A percentile compares a stretch with the other conserved stretches of the same genome.
These are phyloP conservation scores for Semotilus atromaculatus DNA, from an alignment of 2,797 vertebrate genomes.

Conservation along the genomic window DNA sequence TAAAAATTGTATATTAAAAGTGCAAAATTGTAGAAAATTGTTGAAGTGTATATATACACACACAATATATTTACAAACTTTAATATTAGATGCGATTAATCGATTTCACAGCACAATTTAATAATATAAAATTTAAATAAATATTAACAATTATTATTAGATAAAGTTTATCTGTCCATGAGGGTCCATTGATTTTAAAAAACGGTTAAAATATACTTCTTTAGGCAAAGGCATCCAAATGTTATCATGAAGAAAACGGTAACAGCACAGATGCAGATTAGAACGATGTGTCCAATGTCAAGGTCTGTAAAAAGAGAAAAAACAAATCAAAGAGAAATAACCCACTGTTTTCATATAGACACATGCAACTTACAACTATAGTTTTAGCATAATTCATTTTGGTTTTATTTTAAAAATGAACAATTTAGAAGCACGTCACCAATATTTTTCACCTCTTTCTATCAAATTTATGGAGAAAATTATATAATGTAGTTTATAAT, in stretches of 20 bases:
- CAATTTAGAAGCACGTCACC: not conserved
- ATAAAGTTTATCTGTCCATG: not conserved
- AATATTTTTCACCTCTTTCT: not conserved
- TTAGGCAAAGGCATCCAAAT: constrained; percentile 61
- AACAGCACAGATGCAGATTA: constrained; percentile 51
- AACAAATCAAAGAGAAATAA: not conserved
- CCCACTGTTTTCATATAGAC: not conserved
- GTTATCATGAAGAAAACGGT: constrained; percentile 46
- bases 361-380: not conserved
- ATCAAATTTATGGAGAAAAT: not conserved
- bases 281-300: not conserved
- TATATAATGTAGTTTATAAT: not conserved
- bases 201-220: constrained; percentile 65
- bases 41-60: not conserved
- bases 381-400: not conserved
- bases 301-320: constrained; percentile 5
- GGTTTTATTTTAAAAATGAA: not conserved
- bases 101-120: too few species aligned
- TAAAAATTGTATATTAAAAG: not conserved
- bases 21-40: not conserved
- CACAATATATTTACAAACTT: not conserved
- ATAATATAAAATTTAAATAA: not conserved
- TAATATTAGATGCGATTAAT: not conserved
- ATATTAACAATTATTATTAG: not conserved
- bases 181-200: not conserved